Percentiles rank a stretch among this genome's conserved stretches.
Conservation (phyloP, 2,888 invertebrate species). For the Drosophila atripex region DNA sequence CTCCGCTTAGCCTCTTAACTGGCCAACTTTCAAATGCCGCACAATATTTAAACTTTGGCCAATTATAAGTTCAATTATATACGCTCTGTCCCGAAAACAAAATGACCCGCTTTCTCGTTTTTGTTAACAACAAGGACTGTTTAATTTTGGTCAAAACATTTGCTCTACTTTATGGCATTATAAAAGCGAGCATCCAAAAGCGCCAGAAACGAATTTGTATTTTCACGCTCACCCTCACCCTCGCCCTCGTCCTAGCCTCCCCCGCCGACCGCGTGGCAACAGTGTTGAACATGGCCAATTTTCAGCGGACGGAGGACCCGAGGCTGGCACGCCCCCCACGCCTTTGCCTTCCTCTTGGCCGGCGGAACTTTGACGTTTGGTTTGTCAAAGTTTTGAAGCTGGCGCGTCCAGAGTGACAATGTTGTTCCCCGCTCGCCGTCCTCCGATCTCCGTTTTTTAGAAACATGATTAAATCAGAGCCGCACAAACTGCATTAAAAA, state of each 20-base stretch:
- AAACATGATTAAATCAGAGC: conserved; percentile 66
- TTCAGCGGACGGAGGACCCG: conserved; percentile 50
- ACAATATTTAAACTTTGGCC: conserved; percentile 52
- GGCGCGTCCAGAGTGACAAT: conserved; percentile 66
- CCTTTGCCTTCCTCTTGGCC: conserved; percentile 14
- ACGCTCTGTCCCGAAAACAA: conserved; percentile 4
- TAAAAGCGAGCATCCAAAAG: conserved; percentile 59
- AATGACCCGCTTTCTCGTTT: conserved; percentile 23
- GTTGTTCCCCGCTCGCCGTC: conserved; percentile 4
- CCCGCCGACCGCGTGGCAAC: conserved; percentile 27
- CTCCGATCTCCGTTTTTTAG: conserved; percentile 23
- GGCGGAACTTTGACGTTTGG: conserved; percentile 70
- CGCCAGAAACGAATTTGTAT: conserved; percentile 63
- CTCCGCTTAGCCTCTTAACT: conserved; percentile 27
- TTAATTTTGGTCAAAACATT: conserved; percentile 65
- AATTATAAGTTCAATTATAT: conserved; percentile 61
- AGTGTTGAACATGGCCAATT: conserved; percentile 68
- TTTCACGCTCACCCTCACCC: conserved; percentile 51
- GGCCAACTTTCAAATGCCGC: conserved; percentile 38
- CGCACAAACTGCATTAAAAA: conserved; percentile 72
- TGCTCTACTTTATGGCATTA: conserved; percentile 68
- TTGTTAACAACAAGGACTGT: conserved; percentile 46
- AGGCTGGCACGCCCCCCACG: conserved; percentile 31
- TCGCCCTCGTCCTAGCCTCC: background rate
- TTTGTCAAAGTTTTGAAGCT: conserved; percentile 66